A percentile compares a stretch with the other conserved stretches of the same genome.
These are phyloP conservation scores for Perodicticus potto DNA, from an alignment of 2,797 vertebrate species.

Conservation along the genomic window DNA sequence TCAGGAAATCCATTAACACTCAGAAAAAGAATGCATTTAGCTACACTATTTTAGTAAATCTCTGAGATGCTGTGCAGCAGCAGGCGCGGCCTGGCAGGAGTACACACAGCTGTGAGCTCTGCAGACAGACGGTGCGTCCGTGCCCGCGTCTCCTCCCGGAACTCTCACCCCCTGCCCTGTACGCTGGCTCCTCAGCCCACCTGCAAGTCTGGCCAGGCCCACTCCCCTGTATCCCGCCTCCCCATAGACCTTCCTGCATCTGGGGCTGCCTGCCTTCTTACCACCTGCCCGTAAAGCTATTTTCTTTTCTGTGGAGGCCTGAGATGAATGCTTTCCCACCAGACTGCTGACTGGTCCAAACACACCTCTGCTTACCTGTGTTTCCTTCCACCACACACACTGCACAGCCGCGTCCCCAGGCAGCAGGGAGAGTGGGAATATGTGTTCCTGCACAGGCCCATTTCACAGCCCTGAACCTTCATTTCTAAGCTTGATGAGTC, in stretches of 20 bases:
- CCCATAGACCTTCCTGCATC: accelerated
- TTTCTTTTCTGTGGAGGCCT: too few relatives aligned
- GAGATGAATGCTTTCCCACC: not conserved
- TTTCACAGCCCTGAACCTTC: not conserved
- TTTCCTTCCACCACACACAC: accelerated
- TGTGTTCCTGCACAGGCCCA: accelerated
- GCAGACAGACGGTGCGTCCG: accelerated
- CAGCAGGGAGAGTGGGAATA: accelerated
- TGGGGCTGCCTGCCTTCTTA: not conserved
- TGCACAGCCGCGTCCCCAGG: not conserved
- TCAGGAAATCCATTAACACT: conserved; percentile 41
- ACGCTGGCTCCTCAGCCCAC: not conserved
- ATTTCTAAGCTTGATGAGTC: not conserved
- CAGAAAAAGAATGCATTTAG: not conserved
- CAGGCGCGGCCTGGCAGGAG: accelerated
- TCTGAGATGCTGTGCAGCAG: accelerated
- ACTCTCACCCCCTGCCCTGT: not conserved
- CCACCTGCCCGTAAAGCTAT: not conserved
- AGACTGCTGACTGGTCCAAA: not conserved
- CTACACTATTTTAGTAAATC: not conserved
- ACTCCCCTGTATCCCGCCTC: not conserved
- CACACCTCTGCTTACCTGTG: accelerated
- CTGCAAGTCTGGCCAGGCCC: not conserved
- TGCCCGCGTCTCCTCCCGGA: accelerated
- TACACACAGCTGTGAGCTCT: accelerated